Percentiles rank a stretch among this genome's conserved stretches.
phyloP scores from a whole-genome alignment of 1,140 invertebrate species.

The Pogonus chalceus region DNA sequence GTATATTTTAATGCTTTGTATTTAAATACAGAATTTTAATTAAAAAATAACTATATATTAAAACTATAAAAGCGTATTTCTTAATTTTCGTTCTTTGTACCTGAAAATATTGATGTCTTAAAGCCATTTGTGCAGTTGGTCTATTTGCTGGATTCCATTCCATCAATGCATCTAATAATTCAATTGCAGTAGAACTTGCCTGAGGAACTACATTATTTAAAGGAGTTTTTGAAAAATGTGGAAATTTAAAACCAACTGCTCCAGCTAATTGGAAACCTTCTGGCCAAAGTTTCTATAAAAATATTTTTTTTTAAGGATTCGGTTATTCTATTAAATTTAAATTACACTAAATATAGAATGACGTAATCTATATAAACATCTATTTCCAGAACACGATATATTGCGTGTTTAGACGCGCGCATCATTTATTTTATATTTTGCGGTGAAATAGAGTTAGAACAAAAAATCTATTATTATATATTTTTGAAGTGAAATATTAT shows the following conservation, averaged over 20 bases:
- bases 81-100: constrained; percentile 38
- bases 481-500: neutral
- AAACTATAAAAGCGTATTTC: neutral
- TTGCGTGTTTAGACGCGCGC: neutral
- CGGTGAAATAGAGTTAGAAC: constrained; percentile 4
- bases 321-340: neutral
- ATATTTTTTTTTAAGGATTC: constrained; percentile 1
- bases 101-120: constrained; percentile 78
- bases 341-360: neutral
- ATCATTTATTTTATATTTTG: no score
- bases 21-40: no score
- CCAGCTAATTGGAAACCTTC: constrained; percentile 89
- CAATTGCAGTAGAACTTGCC: constrained; percentile 71
- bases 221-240: constrained; percentile 69
- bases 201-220: constrained; percentile 75
- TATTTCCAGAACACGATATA: no score
- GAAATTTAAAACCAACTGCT: constrained; percentile 95
- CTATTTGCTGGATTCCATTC: constrained; percentile 88
- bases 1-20: no score
- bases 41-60: no score
- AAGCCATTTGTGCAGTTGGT: constrained; percentile 79
- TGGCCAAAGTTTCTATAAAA: constrained; percentile 77
- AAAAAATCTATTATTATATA: neutral
- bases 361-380: neutral
- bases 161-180: constrained; percentile 78